Percentiles rank a stretch among this genome's conserved stretches.
These are phyloP conservation scores for Antheraea yamamai DNA, from an alignment of 2,888 invertebrate species.

Conservation along the genomic window DNA sequence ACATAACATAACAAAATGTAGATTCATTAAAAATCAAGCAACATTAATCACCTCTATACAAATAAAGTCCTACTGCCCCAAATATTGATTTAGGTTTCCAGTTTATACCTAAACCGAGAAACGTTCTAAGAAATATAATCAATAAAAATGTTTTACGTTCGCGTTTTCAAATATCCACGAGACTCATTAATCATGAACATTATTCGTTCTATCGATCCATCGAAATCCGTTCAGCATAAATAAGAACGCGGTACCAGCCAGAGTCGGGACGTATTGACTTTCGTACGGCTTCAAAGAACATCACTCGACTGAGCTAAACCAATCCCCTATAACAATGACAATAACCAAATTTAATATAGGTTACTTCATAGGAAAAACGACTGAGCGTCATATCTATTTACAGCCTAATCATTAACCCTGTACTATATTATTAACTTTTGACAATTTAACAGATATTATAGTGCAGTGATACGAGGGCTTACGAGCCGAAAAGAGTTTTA, in stretches of 20 bases:
- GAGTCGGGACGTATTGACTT: slow-evolving; percentile 47
- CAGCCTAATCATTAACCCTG: neutral
- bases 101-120: slow-evolving; percentile 11
- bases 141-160: slow-evolving; percentile 48
- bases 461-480: too few species aligned
- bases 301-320: neutral
- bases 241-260: slow-evolving; percentile 58
- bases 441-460: too few species aligned
- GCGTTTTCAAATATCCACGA: slow-evolving; percentile 40
- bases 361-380: neutral
- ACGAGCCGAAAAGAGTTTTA: too few species aligned
- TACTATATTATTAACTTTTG: neutral
- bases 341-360: neutral
- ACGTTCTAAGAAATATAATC: slow-evolving; percentile 37
- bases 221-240: slow-evolving; percentile 48
- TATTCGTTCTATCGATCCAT: slow-evolving; percentile 74
- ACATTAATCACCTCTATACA: slow-evolving; percentile 10
- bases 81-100: slow-evolving; percentile 24
- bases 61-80: slow-evolving; percentile 23
- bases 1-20: neutral
- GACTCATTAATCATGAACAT: slow-evolving; percentile 74
- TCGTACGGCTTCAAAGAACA: slow-evolving; percentile 34
- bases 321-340: neutral
- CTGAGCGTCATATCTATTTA: neutral
- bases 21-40: neutral